Base-by-base conservation (phyloP, 2,113 vertebrate genomes). In the Hyperopisus bebe region DNA sequence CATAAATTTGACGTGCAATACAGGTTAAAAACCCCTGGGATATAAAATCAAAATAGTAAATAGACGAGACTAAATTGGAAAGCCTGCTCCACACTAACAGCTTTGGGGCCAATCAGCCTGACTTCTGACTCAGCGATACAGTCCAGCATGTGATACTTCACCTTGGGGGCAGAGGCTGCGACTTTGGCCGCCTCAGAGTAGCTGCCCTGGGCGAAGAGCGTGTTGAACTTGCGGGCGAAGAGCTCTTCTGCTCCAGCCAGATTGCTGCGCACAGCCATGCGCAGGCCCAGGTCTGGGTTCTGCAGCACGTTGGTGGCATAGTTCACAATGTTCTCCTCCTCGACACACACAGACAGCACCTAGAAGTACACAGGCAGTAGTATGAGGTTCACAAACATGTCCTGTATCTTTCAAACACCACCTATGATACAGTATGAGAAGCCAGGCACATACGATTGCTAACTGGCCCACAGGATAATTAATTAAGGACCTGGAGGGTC, bases 281-380 rank as follows among this genome's bases (percentile, higher is more conserved):
- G 96, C 89, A 99, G 92, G 0, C 96, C 97, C 31, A 99, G 93
- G 90, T 98, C 97, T 5, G 98, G 97, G 92, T 98, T 98, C 94
- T 98, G 98, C 86, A 98, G 96, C 89, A 98, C 97, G 0, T 94
- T 97, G 0, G 97, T 97, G 91, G 96, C 96, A 0, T 98, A 98
- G 92, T 97, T 98, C 90, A 99, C 97, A n/a, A 98, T 97, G 90
- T 98, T 98, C 90, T 98, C 97, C 94, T 99, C 98, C 90, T 99
- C 97, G 11, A 99, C 97, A 92, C 97, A 98, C 11, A 98, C 97
- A 0, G 97, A 98, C 90, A 99, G 95, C 55, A 98, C 97, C 97
- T 98, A 80, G 21, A 55, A 87, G 3, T 35, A 80, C 35, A 77
- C 48, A 74, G n/a, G n/a, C 24, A 90, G 5, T 24, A 19, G 15